These are phyloP conservation scores for Danaus plexippus DNA, from an alignment of 1,140 invertebrate species.

Conservation along the genomic window DNA sequence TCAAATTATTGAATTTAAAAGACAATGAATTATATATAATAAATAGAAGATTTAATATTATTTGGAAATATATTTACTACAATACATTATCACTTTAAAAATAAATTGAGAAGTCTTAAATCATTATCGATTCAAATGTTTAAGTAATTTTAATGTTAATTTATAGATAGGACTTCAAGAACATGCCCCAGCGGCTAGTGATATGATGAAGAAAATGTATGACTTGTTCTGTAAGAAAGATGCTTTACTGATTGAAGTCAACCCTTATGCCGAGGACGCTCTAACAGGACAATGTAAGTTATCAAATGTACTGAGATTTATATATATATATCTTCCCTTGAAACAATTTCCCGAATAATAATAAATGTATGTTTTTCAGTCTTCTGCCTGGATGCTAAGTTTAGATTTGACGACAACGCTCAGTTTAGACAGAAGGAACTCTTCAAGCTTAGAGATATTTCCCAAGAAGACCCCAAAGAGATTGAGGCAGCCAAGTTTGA, in stretches of 20 bases:
- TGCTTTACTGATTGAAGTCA: conserved; percentile 94
- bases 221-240: conserved; percentile 92
- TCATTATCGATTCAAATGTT: too few relatives aligned
- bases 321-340: not conserved
- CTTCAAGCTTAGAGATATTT: conserved; percentile 89
- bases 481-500: conserved; percentile 93
- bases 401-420: conserved; percentile 96
- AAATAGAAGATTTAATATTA: too few relatives aligned
- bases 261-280: conserved; percentile 96
- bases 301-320: not conserved
- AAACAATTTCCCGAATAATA: not conserved
- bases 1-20: too few relatives aligned
- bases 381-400: conserved; percentile 95
- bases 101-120: too few relatives aligned
- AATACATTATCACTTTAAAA: too few relatives aligned
- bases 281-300: conserved; percentile 82
- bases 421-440: conserved; percentile 94
- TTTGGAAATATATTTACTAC: too few relatives aligned
- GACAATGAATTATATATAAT: too few relatives aligned
- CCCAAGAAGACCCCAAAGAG: conserved; percentile 95
- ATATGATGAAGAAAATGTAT: conserved; percentile 91
- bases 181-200: conserved; percentile 80
- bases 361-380: conserved; percentile 73
- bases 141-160: not conserved
- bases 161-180: conserved; percentile 83